Evolutionary conservation across 2,888 invertebrate genomes (phyloP).

Genomic region (Troides oblongomaculatus): DNA sequence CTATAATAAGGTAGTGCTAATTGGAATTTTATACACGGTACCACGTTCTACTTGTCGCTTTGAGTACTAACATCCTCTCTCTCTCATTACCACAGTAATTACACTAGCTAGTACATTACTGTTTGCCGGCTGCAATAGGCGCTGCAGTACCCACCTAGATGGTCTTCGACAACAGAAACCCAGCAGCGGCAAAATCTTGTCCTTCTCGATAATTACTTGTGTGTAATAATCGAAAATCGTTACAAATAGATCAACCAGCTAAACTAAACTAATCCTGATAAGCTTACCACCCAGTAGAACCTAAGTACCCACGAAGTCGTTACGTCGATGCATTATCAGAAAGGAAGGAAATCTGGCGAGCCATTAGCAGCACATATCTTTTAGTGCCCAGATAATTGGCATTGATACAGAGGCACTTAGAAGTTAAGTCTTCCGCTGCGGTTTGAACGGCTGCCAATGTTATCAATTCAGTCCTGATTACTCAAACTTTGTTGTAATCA

Average conservation of each 20-base stretch:
- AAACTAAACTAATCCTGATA: background rate
- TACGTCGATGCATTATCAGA: background rate
- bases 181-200: too few relatives aligned
- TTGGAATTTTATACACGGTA: too few relatives aligned
- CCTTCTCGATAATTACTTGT: background rate
- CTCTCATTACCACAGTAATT: too few relatives aligned
- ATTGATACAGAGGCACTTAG: conserved; percentile 5
- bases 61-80: too few relatives aligned
- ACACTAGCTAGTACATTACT: too few relatives aligned
- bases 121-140: too few relatives aligned
- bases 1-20: too few relatives aligned
- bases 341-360: conserved; percentile 2
- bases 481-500: background rate
- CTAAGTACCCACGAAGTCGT: background rate
- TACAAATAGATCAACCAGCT: background rate
- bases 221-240: background rate
- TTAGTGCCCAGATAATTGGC: conserved; percentile 5
- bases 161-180: too few relatives aligned
- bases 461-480: conserved; percentile 1
- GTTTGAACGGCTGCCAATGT: conserved; percentile 11
- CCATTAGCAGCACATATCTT: conserved; percentile 6
- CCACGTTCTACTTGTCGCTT: too few relatives aligned
- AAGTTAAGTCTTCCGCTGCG: conserved; percentile 1
- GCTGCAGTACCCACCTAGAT: too few relatives aligned
- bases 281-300: background rate